Percentiles rank a stretch among this genome's conserved stretches.
Conservation (phyloP, 1,140 invertebrate species). For the Drosophila lini region DNA sequence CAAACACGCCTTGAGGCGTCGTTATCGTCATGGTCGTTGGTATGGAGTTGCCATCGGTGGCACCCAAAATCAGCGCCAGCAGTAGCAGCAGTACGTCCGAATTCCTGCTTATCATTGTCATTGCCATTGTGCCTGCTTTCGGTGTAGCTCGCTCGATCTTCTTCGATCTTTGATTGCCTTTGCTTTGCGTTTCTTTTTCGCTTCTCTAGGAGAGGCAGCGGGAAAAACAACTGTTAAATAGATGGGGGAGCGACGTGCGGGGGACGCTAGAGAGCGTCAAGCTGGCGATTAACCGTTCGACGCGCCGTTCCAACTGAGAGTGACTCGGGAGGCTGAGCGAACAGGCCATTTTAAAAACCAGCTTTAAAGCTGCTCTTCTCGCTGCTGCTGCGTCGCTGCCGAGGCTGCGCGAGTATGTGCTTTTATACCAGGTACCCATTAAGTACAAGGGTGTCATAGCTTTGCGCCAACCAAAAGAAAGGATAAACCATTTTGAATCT, state of each 20-base stretch:
- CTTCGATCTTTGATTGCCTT: conserved; percentile 29
- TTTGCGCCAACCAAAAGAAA: not conserved
- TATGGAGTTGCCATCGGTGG: conserved; percentile 55
- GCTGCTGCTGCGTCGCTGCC: conserved; percentile 9
- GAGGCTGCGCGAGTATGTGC: conserved; percentile 15
- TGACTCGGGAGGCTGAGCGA: conserved; percentile 54
- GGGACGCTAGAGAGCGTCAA: conserved; percentile 8
- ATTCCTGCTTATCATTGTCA: conserved; percentile 51
- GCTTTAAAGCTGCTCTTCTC: conserved; percentile 46
- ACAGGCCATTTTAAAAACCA: conserved; percentile 75
- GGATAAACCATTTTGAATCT: not conserved
- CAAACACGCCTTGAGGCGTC: conserved; percentile 70
- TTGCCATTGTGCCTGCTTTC: conserved; percentile 27
- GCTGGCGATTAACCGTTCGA: conserved; percentile 59
- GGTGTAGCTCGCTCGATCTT: conserved; percentile 10
- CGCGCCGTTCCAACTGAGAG: conserved; percentile 65
- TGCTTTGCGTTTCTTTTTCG: conserved; percentile 35
- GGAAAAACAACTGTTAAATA: conserved; percentile 56
- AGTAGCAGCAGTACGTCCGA: conserved; percentile 34
- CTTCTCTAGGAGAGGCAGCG: conserved; percentile 26
- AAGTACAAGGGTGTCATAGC: too few species aligned
- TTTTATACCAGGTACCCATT: not conserved
- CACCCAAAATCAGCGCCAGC: conserved; percentile 22
- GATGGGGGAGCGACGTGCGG: conserved; percentile 6
- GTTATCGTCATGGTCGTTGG: conserved; percentile 58